Percentiles rank a stretch among this genome's conserved stretches.
Evolutionary conservation across 2,888 invertebrate species (phyloP).

Genomic region (Heliconius erato): DNA sequence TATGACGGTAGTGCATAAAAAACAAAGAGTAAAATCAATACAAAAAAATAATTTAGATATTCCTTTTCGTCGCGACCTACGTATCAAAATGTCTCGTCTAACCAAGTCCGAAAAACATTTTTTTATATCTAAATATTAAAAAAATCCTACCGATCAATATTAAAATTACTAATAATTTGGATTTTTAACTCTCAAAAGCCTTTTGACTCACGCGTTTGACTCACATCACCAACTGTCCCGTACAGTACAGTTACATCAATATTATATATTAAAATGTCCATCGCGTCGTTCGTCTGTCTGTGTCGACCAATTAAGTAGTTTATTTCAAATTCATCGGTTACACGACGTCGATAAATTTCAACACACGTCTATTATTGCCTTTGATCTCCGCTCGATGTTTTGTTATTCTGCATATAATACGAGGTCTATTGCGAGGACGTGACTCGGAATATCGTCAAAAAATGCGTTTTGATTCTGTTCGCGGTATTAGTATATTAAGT

Average conservation of each 20-base stretch:
- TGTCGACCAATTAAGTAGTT: constrained; percentile 64
- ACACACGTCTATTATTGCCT: constrained; percentile 82
- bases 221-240: constrained; percentile 3
- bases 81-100: no score
- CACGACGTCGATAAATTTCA: constrained; percentile 80
- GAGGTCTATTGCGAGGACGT: constrained; percentile 81
- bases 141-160: no score
- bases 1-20: no score
- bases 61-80: no score
- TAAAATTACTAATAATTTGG: no score
- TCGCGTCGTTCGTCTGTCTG: constrained; percentile 59
- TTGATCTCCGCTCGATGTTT: constrained; percentile 81
- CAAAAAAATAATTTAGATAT: no score
- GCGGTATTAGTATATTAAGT: constrained; percentile 40
- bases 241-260: constrained; percentile 62
- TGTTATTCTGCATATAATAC: constrained; percentile 78
- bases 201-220: neutral
- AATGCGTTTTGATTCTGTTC: constrained; percentile 59
- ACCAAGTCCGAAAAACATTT: no score
- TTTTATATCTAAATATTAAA: no score
- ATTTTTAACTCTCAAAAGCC: neutral
- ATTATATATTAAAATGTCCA: constrained; percentile 68
- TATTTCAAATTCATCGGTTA: constrained; percentile 74
- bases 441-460: constrained; percentile 76
- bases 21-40: no score